These are phyloP conservation scores for Bombyx huttoni DNA, from an alignment of 2,888 invertebrate species.

Conservation along the genomic window DNA sequence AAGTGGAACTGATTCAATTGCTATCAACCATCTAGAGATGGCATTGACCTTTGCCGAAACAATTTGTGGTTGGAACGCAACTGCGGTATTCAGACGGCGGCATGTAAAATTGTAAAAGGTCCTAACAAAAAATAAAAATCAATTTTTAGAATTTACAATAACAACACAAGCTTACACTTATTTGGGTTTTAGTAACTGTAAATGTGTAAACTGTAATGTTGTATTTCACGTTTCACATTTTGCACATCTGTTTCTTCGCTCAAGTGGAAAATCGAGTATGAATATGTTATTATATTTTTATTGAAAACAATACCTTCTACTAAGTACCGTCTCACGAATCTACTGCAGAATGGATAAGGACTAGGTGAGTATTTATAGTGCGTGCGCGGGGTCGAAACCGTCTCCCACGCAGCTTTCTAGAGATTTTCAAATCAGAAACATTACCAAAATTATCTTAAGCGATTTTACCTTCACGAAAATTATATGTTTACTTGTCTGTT, in stretches of 20 bases:
- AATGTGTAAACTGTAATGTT: background rate
- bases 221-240: background rate
- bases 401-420: conserved; percentile 55
- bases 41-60: conserved; percentile 62
- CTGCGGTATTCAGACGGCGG: conserved; percentile 2
- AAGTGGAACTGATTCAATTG: conserved; percentile 71
- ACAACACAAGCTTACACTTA: too few relatives aligned
- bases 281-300: background rate
- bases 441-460: background rate
- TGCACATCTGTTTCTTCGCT: background rate
- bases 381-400: conserved; percentile 61
- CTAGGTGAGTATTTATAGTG: conserved; percentile 59
- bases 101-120: too few relatives aligned
- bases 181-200: too few relatives aligned
- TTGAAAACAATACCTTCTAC: conserved; percentile 10
- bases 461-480: too few relatives aligned
- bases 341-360: conserved; percentile 43
- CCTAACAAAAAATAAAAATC: too few relatives aligned
- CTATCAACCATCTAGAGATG: conserved; percentile 54
- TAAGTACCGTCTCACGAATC: conserved; percentile 26
- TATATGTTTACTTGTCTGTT: too few relatives aligned
- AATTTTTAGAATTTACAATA: too few relatives aligned
- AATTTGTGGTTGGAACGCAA: conserved; percentile 30
- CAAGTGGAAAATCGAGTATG: conserved; percentile 2
- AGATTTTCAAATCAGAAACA: conserved; percentile 32